Conservation (phyloP, 2,797 vertebrate species). For the Artibeus jamaicensis region DNA sequence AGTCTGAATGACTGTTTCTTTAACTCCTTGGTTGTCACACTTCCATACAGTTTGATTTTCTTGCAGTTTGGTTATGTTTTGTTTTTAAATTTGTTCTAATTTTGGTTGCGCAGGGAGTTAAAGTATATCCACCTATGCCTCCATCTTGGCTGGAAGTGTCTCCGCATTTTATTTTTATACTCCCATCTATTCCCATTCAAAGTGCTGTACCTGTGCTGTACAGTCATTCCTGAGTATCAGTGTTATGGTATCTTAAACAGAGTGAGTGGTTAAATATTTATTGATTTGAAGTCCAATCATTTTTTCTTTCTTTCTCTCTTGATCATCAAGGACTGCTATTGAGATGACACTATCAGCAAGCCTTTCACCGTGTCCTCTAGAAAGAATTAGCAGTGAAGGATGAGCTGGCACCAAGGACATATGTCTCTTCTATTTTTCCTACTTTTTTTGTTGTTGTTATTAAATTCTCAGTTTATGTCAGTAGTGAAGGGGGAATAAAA, state of each 20-base stretch:
- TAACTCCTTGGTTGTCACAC: too few relatives aligned
- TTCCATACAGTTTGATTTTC: too few relatives aligned
- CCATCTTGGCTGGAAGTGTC: too few relatives aligned
- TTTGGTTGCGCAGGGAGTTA: too few relatives aligned
- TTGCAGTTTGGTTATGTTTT: too few relatives aligned
- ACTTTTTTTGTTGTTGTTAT: not conserved
- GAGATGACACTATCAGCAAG: not conserved
- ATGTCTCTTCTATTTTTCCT: not conserved
- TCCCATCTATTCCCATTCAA: not conserved
- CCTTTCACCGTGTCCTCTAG: not conserved
- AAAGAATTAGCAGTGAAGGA: not conserved
- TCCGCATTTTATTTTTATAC: constrained; percentile 5
- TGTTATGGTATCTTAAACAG: not conserved
- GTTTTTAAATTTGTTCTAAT: too few relatives aligned
- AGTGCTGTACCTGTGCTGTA: too few relatives aligned
- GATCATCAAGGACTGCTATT: not conserved
- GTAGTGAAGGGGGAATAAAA: constrained; percentile 15
- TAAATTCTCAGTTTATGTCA: not conserved
- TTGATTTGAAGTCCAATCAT: not conserved
- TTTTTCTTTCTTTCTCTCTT: not conserved
- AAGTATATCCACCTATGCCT: too few relatives aligned
- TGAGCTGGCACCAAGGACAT: not conserved
- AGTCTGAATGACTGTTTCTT: too few relatives aligned
- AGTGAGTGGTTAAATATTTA: not conserved
- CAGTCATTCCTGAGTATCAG: too few relatives aligned